phyloP scores from a whole-genome alignment of 2,113 vertebrate species.

The Phylloscopus trochilus region DNA sequence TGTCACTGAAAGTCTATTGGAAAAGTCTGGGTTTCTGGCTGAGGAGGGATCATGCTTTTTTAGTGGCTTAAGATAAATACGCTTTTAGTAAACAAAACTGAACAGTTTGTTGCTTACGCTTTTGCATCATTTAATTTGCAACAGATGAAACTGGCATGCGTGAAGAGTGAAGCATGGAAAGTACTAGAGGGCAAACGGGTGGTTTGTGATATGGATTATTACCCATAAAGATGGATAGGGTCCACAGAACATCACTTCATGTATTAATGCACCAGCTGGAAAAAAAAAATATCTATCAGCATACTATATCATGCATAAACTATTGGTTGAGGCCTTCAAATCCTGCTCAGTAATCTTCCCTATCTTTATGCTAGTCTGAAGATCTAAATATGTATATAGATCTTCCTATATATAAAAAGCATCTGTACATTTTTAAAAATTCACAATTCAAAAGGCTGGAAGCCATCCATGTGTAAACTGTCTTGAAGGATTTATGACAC shows the following conservation, averaged over 20 bases:
- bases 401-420: neutral
- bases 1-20: neutral
- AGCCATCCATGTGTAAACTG: neutral
- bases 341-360: neutral
- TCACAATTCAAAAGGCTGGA: neutral
- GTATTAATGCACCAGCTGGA: conserved; percentile 1
- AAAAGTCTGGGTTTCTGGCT: neutral
- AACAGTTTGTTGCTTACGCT: conserved; percentile 8
- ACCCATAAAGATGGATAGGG: conserved; percentile 21
- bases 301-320: neutral
- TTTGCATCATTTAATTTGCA: conserved; percentile 58
- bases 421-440: neutral
- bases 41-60: conserved; percentile 1
- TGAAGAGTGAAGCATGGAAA: conserved; percentile 7
- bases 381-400: neutral
- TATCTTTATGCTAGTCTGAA: neutral
- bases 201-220: conserved; percentile 53
- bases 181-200: conserved; percentile 23
- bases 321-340: neutral
- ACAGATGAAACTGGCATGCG: conserved; percentile 19
- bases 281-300: neutral
- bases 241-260: conserved; percentile 35
- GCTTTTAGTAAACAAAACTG: conserved; percentile 13
- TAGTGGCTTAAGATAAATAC: conserved; percentile 17
- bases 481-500: neutral